These are phyloP conservation scores for Vanessa tameamea DNA, from an alignment of 1,140 invertebrate species.

Conservation along the genomic window DNA sequence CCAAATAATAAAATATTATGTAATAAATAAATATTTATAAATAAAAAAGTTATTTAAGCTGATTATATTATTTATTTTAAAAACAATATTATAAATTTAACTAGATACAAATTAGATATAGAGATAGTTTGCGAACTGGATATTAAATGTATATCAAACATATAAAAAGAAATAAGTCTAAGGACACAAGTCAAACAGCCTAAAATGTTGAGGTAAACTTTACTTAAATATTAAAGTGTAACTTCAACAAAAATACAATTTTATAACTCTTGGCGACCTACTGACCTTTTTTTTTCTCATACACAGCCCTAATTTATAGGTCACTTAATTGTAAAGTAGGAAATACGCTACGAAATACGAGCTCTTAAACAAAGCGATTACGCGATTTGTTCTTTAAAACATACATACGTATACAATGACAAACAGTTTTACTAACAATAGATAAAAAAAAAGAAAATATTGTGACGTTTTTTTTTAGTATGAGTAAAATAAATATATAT, in stretches of 20 bases:
- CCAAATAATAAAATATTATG: no score
- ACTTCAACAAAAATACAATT: constrained; percentile 24
- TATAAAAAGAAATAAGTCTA: background rate
- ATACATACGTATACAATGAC: background rate
- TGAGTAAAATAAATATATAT: background rate
- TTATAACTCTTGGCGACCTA: constrained; percentile 32
- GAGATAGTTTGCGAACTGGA: no score
- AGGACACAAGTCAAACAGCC: background rate
- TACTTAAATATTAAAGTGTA: constrained; percentile 21
- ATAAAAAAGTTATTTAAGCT: no score
- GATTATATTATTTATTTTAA: no score
- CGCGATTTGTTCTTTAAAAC: background rate
- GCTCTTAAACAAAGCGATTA: constrained; percentile 13
- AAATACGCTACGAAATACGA: constrained; percentile 23
- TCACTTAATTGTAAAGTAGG: constrained; percentile 31
- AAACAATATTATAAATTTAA: no score
- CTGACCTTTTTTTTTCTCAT: constrained; percentile 30
- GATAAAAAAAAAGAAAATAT: background rate
- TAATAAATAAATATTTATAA: no score
- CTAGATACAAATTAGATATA: no score
- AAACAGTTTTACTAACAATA: background rate
- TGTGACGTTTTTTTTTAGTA: background rate
- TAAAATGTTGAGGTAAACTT: background rate
- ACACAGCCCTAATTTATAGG: constrained; percentile 30
- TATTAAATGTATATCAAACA: background rate